Percentiles rank a stretch among this genome's conserved stretches.
phyloP scores from a whole-genome alignment of 2,797 vertebrate genomes.

The Ispidina picta region DNA sequence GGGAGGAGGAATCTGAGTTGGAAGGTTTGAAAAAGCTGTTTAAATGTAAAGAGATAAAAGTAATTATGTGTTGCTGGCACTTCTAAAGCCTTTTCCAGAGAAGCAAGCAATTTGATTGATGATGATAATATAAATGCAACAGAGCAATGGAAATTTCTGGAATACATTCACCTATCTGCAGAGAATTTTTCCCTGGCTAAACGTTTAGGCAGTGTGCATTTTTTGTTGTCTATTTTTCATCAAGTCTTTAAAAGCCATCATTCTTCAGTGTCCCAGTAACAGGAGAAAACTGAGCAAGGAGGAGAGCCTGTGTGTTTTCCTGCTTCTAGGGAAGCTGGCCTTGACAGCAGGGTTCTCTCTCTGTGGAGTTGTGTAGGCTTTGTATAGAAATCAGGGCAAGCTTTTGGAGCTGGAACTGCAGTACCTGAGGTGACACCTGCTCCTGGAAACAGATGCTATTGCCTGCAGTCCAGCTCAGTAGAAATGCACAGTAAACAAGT shows the following conservation, averaged over 20 bases:
- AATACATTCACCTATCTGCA: neutral
- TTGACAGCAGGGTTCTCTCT: neutral
- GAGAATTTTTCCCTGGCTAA: neutral
- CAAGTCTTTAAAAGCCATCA: neutral
- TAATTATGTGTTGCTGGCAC: neutral
- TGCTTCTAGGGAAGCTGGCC: neutral
- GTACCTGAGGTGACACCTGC: too few species aligned
- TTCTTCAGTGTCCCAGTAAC: neutral
- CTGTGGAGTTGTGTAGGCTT: too few species aligned
- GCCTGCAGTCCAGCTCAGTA: neutral
- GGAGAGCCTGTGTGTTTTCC: neutral
- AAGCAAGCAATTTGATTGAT: neutral
- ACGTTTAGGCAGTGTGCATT: neutral
- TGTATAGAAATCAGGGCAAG: too few species aligned
- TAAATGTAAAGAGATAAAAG: neutral
- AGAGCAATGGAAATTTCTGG: neutral
- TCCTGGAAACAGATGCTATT: neutral
- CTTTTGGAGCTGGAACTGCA: neutral
- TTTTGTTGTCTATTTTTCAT: neutral
- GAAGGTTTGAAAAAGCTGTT: neutral
- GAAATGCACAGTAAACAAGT: neutral
- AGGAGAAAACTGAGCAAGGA: rapidly evolving
- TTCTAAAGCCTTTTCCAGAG: neutral
- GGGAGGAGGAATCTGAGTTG: neutral
- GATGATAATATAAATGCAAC: neutral